Conservation (phyloP, 2,113 vertebrate genomes). For the Alligator mississippiensis region DNA sequence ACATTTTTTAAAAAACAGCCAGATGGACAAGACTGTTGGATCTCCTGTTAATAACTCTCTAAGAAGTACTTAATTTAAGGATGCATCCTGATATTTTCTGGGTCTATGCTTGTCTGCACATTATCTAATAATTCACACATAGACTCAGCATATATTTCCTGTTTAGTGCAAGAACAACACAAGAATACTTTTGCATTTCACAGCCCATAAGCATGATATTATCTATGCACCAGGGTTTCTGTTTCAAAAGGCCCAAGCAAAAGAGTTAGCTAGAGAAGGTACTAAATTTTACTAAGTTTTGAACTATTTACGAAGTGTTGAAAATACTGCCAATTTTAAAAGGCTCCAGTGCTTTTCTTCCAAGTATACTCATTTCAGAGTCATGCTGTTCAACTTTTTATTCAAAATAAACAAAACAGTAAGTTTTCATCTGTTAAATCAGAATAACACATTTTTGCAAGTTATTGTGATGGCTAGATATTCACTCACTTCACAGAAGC, state of each 20-base stretch:
- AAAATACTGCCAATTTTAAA: background rate
- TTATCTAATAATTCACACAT: background rate
- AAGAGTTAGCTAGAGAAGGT: rapidly evolving
- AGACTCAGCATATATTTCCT: background rate
- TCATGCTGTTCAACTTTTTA: rapidly evolving
- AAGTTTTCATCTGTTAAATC: no score
- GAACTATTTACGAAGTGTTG: background rate
- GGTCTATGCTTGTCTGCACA: background rate
- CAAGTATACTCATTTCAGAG: background rate
- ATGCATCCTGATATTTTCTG: background rate
- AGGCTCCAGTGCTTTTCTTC: background rate
- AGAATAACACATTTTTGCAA: no score
- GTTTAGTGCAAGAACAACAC: background rate
- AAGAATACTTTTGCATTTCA: background rate
- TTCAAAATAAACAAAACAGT: no score
- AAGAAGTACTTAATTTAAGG: rapidly evolving
- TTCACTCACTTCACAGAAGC: background rate
- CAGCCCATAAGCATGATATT: background rate
- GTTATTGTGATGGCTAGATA: background rate
- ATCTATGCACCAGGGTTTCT: background rate
- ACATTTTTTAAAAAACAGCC: background rate
- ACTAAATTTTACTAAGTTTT: background rate
- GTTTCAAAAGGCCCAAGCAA: background rate
- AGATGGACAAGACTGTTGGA: background rate
- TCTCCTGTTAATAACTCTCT: background rate